These are phyloP conservation scores for Oreotragus oreotragus DNA, from an alignment of 2,113 vertebrate species.

Conservation along the genomic window DNA sequence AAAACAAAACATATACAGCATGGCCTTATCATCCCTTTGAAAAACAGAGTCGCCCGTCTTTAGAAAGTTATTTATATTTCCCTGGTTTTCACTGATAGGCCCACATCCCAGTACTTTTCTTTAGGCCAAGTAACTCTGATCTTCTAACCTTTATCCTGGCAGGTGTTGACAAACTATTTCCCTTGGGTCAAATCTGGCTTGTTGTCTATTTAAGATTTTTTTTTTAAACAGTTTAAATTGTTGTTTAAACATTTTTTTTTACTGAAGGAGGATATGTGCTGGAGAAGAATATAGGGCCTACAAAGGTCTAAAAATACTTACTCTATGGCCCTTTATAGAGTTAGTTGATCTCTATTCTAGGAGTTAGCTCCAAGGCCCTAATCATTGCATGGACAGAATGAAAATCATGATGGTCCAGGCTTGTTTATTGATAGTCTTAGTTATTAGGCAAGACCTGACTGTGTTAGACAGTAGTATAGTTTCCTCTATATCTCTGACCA, in stretches of 20 bases:
- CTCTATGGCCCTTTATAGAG: not conserved
- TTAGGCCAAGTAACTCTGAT: not conserved
- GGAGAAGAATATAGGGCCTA: not conserved
- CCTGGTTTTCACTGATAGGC: not conserved
- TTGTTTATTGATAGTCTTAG: not conserved
- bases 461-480: not conserved
- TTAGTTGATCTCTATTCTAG: not conserved
- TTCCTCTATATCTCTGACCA: not conserved
- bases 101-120: not conserved
- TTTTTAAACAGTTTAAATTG: not conserved
- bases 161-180: not conserved
- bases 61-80: not conserved
- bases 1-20: not conserved
- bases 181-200: not conserved
- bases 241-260: not conserved
- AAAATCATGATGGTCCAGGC: not conserved
- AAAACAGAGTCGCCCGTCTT: not conserved
- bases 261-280: not conserved
- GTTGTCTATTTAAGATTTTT: not conserved
- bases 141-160: not conserved
- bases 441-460: not conserved
- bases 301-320: not conserved
- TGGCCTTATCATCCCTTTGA: not conserved
- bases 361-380: not conserved
- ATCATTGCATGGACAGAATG: not conserved